Percentiles rank a stretch among this genome's conserved stretches.
These are phyloP conservation scores for Drosophila yooni DNA, from an alignment of 2,888 invertebrate species.

Conservation along the genomic window DNA sequence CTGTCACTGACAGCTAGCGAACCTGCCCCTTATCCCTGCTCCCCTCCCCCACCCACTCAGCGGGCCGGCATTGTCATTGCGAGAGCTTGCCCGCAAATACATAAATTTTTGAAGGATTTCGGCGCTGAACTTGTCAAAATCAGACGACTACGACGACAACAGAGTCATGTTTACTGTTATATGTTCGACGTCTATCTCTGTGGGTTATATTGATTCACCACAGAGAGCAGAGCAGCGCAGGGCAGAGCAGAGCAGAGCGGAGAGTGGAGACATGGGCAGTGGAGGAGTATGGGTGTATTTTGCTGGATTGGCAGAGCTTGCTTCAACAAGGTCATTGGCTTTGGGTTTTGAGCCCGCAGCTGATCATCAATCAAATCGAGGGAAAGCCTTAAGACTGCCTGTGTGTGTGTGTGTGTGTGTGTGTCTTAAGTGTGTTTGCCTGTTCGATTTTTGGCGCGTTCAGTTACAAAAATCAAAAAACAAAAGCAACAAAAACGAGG, in stretches of 20 bases:
- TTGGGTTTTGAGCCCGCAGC: slow-evolving; percentile 54
- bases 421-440: slow-evolving; percentile 75
- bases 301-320: slow-evolving; percentile 6
- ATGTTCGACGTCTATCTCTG: slow-evolving; percentile 20
- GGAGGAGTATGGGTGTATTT: slow-evolving; percentile 1
- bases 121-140: slow-evolving; percentile 85
- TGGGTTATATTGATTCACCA: slow-evolving; percentile 74
- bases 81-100: slow-evolving; percentile 40
- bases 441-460: slow-evolving; percentile 73
- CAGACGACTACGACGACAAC: slow-evolving; percentile 62
- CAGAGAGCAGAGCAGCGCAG: neutral
- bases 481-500: slow-evolving; percentile 44
- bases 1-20: slow-evolving; percentile 67
- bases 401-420: slow-evolving; percentile 28
- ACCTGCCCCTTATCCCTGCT: neutral
- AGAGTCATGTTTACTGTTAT: slow-evolving; percentile 49
- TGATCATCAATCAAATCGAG: slow-evolving; percentile 78
- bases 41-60: neutral
- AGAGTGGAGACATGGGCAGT: slow-evolving; percentile 4
- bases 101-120: slow-evolving; percentile 84
- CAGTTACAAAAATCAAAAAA: slow-evolving; percentile 44
- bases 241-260: neutral
- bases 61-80: slow-evolving; percentile 26
- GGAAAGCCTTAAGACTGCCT: slow-evolving; percentile 50
- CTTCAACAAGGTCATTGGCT: slow-evolving; percentile 77